Evolutionary conservation across 2,797 vertebrate genomes (phyloP), one percentile per base, ranked within the genome.

Genomic region (Lemur catta): DNA sequence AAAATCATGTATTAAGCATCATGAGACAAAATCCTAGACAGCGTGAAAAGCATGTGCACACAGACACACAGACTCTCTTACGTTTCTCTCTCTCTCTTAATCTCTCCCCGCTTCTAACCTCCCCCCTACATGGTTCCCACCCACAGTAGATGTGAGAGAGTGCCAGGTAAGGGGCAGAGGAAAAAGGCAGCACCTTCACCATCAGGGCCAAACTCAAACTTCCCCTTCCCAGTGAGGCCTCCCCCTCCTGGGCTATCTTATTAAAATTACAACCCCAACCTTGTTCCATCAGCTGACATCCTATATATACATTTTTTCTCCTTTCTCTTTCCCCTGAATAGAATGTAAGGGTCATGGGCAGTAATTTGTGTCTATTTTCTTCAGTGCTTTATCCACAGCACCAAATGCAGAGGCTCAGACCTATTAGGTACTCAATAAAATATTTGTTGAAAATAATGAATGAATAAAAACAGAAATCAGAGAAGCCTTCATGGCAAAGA

Each of bases 301-400:
- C 9, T 46, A 2, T 13, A 15, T 14, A 18, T 0, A 59, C 1
- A 50, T 0, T 22, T n/a, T 24, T 13, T 24, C 13, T 20, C 18
- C 61, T 33, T 35, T 18, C 14, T 14, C 26, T 78, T 5, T 55
- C 12, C 24, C 22, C 35, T 20, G 18, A 30, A 52, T 0, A 79
- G 63, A 74, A 41, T 1, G 18, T 13, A 74, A 90, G 26, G 33
- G 4, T 55, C 38, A 7, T 0, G 4, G 48, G 26, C n/a, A 57
- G 33, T 2, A 24, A 76, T 63, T n/a, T 55, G 15, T 50, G 22
- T 65, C 61, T 67, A 30, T 41, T 55, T 87, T 74, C 41, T n/a
- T 46, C 46, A 35, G 57, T 41, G 79, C 26, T 87, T 61, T 55
- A 55, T 14, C 41, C 52, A 61, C 7, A 61, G 71, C 33, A 48